These are phyloP conservation scores for Megaceryle alcyon DNA, from an alignment of 2,797 vertebrate genomes.

Conservation along the genomic window DNA sequence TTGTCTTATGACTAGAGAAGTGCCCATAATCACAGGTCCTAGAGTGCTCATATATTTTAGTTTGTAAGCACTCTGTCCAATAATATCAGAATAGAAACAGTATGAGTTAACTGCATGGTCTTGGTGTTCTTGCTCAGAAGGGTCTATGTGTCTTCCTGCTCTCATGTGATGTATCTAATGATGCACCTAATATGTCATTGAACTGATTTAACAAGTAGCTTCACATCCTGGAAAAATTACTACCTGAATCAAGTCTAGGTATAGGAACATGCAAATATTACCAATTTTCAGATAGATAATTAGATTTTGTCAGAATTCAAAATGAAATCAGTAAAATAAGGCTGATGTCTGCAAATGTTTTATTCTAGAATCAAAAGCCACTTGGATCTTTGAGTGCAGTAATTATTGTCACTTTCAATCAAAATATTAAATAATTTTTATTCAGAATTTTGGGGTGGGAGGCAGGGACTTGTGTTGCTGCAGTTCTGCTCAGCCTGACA, in stretches of 20 bases:
- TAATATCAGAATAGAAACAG: not conserved
- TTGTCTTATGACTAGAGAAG: not conserved
- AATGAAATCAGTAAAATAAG: not conserved
- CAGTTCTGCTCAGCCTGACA: slow-evolving; percentile 43
- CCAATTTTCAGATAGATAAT: not conserved
- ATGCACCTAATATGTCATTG: not conserved
- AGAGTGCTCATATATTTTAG: not conserved
- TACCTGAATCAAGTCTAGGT: not conserved
- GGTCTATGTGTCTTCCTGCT: not conserved
- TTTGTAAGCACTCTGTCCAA: not conserved
- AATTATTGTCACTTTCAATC: not conserved
- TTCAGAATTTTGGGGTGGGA: not conserved
- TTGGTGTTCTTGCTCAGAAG: not conserved
- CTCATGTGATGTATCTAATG: not conserved
- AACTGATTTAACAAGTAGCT: not conserved
- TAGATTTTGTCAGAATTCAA: not conserved
- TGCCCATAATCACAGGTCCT: not conserved
- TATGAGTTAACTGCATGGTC: not conserved
- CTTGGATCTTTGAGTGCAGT: not conserved
- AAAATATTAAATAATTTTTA: not conserved
- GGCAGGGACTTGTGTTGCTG: slow-evolving; percentile 41
- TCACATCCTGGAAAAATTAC: not conserved
- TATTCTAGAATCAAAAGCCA: not conserved
- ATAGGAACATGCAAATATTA: not conserved
- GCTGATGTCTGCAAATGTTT: not conserved